Conservation (phyloP, 2,888 invertebrate species). For the Tachystola acroxantha region DNA sequence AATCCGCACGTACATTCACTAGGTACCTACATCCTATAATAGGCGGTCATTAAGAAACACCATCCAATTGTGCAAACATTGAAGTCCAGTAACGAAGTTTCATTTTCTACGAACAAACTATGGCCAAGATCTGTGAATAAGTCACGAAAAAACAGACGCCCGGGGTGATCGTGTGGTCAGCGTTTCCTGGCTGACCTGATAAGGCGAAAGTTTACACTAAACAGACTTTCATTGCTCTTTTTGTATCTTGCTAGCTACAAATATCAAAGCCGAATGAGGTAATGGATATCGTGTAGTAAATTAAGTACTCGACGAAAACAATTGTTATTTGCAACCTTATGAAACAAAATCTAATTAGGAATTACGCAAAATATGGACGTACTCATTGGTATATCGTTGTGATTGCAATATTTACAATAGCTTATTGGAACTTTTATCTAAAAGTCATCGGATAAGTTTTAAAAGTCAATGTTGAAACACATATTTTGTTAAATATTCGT, state of each 20-base stretch:
- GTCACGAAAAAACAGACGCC: constrained; percentile 43
- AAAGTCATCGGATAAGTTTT: constrained; percentile 12
- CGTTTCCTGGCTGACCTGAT: constrained; percentile 20
- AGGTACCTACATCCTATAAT: no score
- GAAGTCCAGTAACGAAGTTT: background rate
- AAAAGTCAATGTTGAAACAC: constrained; percentile 5
- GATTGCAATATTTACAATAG: constrained; percentile 6
- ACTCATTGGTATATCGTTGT: background rate
- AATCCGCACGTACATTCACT: no score
- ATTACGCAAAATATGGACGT: constrained; percentile 3
- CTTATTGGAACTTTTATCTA: constrained; percentile 11
- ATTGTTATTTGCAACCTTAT: background rate
- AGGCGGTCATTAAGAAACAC: no score
- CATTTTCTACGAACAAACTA: background rate
- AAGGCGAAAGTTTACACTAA: no score
- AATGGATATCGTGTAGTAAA: background rate
- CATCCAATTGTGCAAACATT: no score
- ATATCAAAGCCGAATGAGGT: background rate
- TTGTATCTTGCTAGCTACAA: background rate
- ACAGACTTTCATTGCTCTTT: background rate
- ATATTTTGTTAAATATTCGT: constrained; percentile 2
- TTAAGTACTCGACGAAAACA: no score
- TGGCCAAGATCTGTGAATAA: constrained; percentile 22
- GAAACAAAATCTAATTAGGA: background rate
- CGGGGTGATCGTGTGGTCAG: constrained; percentile 29